Evolutionary conservation across 2,113 vertebrate species (phyloP), one percentile per base, ranked within the genome.

Genomic region (Bungarus multicinctus): DNA sequence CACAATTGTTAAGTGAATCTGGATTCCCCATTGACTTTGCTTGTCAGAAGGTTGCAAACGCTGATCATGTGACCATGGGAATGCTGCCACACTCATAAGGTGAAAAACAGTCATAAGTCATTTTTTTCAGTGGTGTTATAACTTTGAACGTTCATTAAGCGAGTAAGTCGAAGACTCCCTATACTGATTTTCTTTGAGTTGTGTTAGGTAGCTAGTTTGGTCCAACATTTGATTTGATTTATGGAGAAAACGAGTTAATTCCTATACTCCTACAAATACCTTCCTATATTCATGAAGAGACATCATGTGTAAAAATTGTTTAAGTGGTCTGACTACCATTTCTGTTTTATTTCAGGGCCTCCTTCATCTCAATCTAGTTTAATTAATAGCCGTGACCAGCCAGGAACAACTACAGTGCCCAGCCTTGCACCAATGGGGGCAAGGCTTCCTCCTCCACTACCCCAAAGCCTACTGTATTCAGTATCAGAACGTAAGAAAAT

Each of bases 401-500:
- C 98, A 45, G 98, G 98, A 95, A 98, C 98, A 53, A 98, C 98
- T 47, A 96, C 98, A 34, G 98, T 99, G 95, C 98, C 98, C 98
- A 98, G 98, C 74, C 97, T 99, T 58, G 98, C 99, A 94, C 98
- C 98, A 4, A 98, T 99, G 90, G 98, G 98, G 95, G 98, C 98
- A 94, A 98, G 99, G 92, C 97, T 98, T 91, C 99, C 98, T 95
- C 98, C 98, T 96, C 98, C 98, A 92, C 96, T 98, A 93, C 97
- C 98, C 95, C 98, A 98, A 96, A 99, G 98, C 96, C 99, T 99
- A 92, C 99, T 98, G 95, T 99, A 99, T 92, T 98, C 98, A 94
- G 98, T 99, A 94, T 98, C 99, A 95, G 99, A 99, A 98, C 98
- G 99, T 99, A 98, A 99, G 99, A 96, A 97, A 55, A 92, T 93